Conservation (phyloP, 2,113 vertebrate species). For the Megalops atlanticus region DNA sequence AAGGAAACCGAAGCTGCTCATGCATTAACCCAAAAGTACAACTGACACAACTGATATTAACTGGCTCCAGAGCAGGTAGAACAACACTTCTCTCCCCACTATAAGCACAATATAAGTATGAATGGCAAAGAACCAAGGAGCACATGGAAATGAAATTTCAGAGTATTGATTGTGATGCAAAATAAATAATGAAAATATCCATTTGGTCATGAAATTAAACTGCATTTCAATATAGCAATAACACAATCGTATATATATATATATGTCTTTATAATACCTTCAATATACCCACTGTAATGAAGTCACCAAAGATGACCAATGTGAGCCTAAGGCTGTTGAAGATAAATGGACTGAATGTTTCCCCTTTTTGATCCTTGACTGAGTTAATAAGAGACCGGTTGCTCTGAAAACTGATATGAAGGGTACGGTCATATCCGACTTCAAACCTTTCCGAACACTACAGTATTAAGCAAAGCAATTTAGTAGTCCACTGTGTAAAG, state of each 20-base stretch:
- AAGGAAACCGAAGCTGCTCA: conserved; percentile 36
- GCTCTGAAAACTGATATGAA: neutral
- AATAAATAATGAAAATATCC: conserved; percentile 40
- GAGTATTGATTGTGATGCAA: conserved; percentile 26
- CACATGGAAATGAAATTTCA: conserved; percentile 24
- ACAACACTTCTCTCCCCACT: neutral
- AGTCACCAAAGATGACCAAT: neutral
- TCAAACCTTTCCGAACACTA: neutral
- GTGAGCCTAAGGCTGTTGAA: conserved; percentile 7
- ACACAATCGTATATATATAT: neutral
- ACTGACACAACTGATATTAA: conserved; percentile 19
- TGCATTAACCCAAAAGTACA: conserved; percentile 28
- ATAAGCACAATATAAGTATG: neutral
- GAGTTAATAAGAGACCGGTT: neutral
- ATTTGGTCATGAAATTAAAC: conserved; percentile 39
- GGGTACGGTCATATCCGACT: neutral
- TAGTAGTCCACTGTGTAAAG: neutral
- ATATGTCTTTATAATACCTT: conserved; percentile 19
- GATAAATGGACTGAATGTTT: too few species aligned
- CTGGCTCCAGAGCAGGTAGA: neutral
- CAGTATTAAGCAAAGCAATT: neutral
- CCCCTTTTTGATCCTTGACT: conserved; percentile 5
- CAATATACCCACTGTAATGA: conserved; percentile 2
- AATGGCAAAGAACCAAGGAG: conserved; percentile 24
- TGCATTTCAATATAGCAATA: neutral